Conservation (phyloP, 2,113 vertebrate species). For the Rostratula benghalensis region DNA sequence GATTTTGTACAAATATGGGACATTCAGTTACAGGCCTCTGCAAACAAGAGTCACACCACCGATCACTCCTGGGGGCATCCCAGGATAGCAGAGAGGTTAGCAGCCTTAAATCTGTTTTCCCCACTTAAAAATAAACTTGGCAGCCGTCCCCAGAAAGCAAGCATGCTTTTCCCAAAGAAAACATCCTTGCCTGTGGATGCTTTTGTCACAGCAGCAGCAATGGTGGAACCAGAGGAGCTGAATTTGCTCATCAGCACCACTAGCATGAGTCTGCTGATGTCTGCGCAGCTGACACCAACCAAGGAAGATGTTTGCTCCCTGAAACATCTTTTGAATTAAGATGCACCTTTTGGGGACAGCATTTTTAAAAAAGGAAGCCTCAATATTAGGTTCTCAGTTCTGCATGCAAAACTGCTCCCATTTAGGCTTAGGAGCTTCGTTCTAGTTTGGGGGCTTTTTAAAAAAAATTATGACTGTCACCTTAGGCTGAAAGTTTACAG, state of each 20-base stretch:
- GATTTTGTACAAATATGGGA: background rate
- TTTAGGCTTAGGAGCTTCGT: background rate
- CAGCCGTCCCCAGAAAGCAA: background rate
- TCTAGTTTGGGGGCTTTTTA: background rate
- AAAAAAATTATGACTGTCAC: background rate
- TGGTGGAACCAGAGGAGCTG: background rate
- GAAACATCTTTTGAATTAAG: background rate
- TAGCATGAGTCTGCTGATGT: fast-evolving
- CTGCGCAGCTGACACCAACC: fast-evolving
- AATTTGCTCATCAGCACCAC: background rate
- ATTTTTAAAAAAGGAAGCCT: background rate
- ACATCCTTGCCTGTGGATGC: background rate
- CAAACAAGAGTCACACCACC: background rate
- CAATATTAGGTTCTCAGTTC: background rate
- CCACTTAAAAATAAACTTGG: conserved; percentile 17
- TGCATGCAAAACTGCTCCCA: background rate
- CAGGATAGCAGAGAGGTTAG: background rate
- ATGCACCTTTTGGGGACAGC: background rate
- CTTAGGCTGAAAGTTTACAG: background rate
- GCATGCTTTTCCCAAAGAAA: background rate
- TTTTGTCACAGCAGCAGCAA: background rate
- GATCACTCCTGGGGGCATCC: background rate
- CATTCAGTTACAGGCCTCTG: fast-evolving
- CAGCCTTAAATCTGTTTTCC: background rate
- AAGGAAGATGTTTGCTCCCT: background rate